Base-by-base conservation (phyloP, 2,888 invertebrate species). In the Sinodicranocentrus sp. region DNA sequence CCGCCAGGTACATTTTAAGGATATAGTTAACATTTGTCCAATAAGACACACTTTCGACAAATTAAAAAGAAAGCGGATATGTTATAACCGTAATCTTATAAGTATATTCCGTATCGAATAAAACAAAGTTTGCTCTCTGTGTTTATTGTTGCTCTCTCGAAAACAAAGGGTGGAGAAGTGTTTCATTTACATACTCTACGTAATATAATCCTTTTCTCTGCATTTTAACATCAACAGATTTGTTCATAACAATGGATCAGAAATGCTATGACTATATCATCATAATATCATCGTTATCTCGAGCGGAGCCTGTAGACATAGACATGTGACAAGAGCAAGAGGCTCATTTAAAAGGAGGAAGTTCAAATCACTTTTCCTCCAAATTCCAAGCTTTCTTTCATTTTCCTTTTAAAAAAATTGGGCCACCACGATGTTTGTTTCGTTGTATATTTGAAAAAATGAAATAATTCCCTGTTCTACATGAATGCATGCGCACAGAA, bases 121-220 rank as follows among this genome's bases (percentile, higher is more conserved):
- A 71, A 61, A 59, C 57, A 39, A 15, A 21, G 25, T 57, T 76
- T 65, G 65, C 72, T 80, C 80, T 72, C 67, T 80, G 65, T 79
- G 71, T 78, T 71, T 79, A 80, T 72, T 70, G 52, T 71, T 79
- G 71, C 72, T 65, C 71, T 72, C 57, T 71, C 44, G 68, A 52
- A 67, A 57, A 15, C 25, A 39, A 39, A 39, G 13, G 39, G 13
- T 52, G 52, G 3, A n/a, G 3, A 52, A 5, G 52, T 17, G 52
- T 52, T 52, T 52, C 52, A 52, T 52, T 52, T 17, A 13, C n/a
- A 52, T 52, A 52, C 13, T n/a, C n/a, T n/a, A n/a, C n/a, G n/a
- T n/a, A n/a, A n/a, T n/a, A n/a, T n/a, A n/a, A n/a, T n/a, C n/a
- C n/a, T n/a, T n/a, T n/a, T n/a, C n/a, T n/a, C n/a, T n/a, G n/a